Evolutionary conservation across 2,113 vertebrate species (phyloP).

Genomic region (Cephalopholis sonnerati): DNA sequence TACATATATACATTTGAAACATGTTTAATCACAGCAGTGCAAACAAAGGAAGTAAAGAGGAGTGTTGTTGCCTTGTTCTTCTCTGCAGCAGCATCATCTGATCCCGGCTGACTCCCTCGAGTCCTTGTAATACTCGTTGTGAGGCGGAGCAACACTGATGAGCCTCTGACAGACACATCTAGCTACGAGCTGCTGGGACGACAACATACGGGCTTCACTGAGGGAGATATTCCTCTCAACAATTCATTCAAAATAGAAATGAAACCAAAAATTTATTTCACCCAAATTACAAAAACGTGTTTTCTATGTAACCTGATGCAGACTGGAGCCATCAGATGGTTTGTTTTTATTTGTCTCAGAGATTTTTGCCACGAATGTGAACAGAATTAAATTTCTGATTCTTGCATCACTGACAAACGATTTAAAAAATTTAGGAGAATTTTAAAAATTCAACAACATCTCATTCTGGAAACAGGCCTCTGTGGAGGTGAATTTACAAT

Average conservation of each 20-base stretch:
- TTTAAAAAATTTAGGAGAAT: too few relatives aligned
- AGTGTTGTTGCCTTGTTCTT: neutral
- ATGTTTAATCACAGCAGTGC: neutral
- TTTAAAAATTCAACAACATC: neutral
- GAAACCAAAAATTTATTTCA: neutral
- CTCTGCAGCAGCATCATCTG: conserved; percentile 2
- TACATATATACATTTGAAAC: too few relatives aligned
- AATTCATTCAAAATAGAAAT: neutral
- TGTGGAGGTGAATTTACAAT: neutral
- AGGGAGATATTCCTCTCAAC: neutral
- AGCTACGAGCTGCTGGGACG: neutral
- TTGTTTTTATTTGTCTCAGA: neutral
- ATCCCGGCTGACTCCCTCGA: conserved; percentile 7
- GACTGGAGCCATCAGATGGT: neutral
- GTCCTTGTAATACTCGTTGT: conserved; percentile 21
- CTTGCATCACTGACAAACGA: neutral
- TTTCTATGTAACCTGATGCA: neutral
- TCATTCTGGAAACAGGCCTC: neutral
- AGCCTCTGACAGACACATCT: conserved; percentile 7
- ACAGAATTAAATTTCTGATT: neutral
- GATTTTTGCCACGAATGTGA: neutral
- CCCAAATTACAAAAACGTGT: neutral
- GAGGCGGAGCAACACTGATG: conserved; percentile 28
- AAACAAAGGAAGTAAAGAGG: neutral
- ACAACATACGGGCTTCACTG: neutral